Evolutionary conservation across 2,113 vertebrate genomes (phyloP).

Genomic region (Otolemur garnettii): DNA sequence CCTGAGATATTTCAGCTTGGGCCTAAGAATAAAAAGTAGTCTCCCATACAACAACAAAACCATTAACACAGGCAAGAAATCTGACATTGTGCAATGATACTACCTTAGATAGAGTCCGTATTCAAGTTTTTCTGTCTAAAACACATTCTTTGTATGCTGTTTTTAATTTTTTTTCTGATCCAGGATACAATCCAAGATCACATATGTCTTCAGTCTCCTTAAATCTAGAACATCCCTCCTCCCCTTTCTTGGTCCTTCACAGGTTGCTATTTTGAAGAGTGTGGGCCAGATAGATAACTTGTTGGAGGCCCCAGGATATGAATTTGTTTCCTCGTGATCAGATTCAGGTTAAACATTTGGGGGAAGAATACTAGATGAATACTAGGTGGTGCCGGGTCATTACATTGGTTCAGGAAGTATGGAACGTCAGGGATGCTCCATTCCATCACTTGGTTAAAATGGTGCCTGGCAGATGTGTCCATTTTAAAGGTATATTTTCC

Average conservation of each 20-base stretch:
- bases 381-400: too few species aligned
- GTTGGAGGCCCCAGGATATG: neutral
- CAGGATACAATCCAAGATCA: neutral
- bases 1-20: neutral
- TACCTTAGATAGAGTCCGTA: neutral
- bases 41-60: neutral
- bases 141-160: neutral
- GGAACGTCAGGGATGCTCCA: rapidly evolving
- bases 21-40: neutral
- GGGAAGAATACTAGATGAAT: neutral
- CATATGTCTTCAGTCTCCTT: neutral
- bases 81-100: neutral
- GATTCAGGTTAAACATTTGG: neutral
- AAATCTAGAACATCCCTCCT: neutral
- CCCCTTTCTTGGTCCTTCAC: neutral
- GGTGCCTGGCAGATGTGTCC: neutral
- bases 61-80: neutral
- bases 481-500: neutral
- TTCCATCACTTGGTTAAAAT: neutral
- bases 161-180: neutral
- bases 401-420: neutral
- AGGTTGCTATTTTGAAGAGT: neutral
- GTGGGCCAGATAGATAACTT: neutral
- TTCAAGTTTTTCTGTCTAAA: neutral
- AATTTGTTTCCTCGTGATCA: neutral